These are phyloP conservation scores for Atethmia centrago DNA, from an alignment of 2,888 invertebrate species.

Conservation along the genomic window DNA sequence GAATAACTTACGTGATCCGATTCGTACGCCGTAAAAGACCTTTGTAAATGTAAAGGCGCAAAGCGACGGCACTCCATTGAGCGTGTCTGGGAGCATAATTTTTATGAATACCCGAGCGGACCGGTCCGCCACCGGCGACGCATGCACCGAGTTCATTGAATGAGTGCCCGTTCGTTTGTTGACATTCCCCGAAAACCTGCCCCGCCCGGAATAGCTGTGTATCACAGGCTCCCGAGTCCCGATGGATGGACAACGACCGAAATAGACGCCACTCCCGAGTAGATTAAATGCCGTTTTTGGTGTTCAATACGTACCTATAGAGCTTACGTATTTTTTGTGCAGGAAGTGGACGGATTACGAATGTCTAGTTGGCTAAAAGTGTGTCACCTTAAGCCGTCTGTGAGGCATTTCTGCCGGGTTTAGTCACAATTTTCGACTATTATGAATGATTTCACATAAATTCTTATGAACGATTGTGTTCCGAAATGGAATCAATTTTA, in stretches of 20 bases:
- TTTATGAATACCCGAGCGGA: constrained; percentile 87
- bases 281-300: constrained; percentile 85
- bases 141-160: constrained; percentile 88
- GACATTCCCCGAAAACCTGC: constrained; percentile 91
- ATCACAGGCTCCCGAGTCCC: constrained; percentile 84
- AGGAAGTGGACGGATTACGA: constrained; percentile 71
- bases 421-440: constrained; percentile 61
- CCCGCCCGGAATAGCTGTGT: constrained; percentile 87
- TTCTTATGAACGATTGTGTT: constrained; percentile 53
- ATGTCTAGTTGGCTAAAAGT: constrained; percentile 60
- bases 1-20: constrained; percentile 79
- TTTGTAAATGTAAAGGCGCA: constrained; percentile 71
- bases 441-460: constrained; percentile 60
- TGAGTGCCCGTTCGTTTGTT: constrained; percentile 89
- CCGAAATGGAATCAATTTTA: constrained; percentile 55
- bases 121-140: constrained; percentile 87
- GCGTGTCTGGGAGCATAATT: constrained; percentile 85
- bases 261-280: constrained; percentile 84
- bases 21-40: constrained; percentile 75
- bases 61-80: constrained; percentile 81
- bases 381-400: constrained; percentile 61
- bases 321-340: constrained; percentile 77
- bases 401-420: constrained; percentile 47
- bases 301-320: constrained; percentile 78
- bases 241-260: constrained; percentile 86